Conservation (phyloP, 2,113 vertebrate genomes). For the Emberiza fucata region DNA sequence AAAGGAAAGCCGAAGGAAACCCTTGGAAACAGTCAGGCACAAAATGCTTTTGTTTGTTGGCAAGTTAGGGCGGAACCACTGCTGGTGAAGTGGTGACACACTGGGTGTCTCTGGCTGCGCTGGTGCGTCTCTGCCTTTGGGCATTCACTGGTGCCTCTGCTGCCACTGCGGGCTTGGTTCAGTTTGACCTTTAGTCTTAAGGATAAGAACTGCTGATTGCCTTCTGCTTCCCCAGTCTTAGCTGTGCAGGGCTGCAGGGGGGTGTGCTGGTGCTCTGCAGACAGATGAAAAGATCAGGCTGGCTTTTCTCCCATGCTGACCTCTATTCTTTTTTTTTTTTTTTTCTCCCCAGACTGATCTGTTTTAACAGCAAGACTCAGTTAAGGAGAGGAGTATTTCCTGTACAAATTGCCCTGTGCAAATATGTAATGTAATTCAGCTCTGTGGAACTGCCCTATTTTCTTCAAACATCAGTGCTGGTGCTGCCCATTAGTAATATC, state of each 20-base stretch:
- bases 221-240: background rate
- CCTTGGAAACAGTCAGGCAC: background rate
- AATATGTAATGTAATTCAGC: background rate
- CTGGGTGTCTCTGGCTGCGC: background rate
- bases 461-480: background rate
- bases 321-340: background rate
- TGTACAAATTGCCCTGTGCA: background rate
- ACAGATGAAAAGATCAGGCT: background rate
- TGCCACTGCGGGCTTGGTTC: accelerated
- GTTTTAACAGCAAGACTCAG: background rate
- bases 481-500: background rate
- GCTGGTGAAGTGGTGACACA: background rate
- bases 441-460: background rate
- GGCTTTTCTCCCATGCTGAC: background rate
- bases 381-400: background rate
- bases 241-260: accelerated
- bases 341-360: background rate
- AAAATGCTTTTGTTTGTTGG: background rate
- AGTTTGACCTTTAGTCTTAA: background rate
- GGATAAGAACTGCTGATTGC: background rate
- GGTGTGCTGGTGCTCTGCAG: background rate
- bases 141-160: background rate
- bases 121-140: background rate
- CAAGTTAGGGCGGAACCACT: background rate
- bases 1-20: background rate